These are phyloP conservation scores for Limnephilus auricula DNA, from an alignment of 2,888 invertebrate species.

Conservation along the genomic window DNA sequence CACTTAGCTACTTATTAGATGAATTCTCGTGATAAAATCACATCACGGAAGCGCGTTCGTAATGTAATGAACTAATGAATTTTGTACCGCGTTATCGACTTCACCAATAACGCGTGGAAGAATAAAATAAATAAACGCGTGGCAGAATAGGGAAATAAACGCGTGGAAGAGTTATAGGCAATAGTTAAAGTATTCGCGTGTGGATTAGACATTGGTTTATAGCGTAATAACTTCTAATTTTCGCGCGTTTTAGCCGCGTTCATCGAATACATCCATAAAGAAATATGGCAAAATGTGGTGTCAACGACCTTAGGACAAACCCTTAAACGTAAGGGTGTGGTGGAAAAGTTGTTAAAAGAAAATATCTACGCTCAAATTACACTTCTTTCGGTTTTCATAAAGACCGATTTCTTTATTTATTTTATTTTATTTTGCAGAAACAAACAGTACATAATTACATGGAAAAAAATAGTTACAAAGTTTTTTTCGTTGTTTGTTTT, in stretches of 20 bases:
- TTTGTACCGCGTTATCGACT: neutral
- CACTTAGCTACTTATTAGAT: neutral
- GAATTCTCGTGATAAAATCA: neutral
- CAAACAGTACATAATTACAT: no score
- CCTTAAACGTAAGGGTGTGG: neutral
- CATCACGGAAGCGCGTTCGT: neutral
- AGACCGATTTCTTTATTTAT: neutral
- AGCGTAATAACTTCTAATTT: neutral
- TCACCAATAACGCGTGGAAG: neutral
- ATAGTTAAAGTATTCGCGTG: constrained; percentile 28
- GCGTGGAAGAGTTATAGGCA: neutral
- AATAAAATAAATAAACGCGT: neutral
- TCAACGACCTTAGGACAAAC: neutral
- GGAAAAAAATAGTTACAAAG: no score
- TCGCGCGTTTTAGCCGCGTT: neutral
- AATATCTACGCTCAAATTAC: neutral
- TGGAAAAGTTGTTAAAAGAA: neutral
- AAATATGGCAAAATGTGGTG: neutral
- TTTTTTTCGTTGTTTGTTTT: no score
- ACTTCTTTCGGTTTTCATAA: neutral
- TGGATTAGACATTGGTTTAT: neutral
- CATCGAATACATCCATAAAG: neutral
- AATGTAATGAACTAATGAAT: neutral
- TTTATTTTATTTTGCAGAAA: no score
- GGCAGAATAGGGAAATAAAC: neutral